Conservation (phyloP, 2,888 invertebrate species). For the Cantharis nigra region DNA sequence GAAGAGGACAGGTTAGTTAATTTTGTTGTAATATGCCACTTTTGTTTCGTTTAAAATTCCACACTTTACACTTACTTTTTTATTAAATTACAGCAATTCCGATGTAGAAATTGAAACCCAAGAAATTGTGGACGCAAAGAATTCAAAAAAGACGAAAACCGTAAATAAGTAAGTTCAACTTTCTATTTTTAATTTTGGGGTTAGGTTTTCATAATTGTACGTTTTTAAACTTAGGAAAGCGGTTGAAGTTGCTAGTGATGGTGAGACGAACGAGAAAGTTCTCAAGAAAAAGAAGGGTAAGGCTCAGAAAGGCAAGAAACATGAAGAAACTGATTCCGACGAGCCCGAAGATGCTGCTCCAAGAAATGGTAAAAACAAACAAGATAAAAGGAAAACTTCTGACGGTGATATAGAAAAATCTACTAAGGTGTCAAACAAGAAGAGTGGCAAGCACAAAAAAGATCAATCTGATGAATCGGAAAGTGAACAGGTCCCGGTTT, state of each 20-base stretch:
- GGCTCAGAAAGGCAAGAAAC: conserved; percentile 52
- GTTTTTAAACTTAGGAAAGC: conserved; percentile 1
- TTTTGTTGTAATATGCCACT: conserved; percentile 39
- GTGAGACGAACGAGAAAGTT: conserved; percentile 29
- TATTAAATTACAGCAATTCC: conserved; percentile 63
- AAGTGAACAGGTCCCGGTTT: conserved; percentile 52
- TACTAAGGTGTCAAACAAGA: conserved; percentile 41
- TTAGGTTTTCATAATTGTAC: background rate
- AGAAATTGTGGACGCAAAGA: conserved; percentile 45
- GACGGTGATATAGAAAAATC: conserved; percentile 54
- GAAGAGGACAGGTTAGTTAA: conserved; percentile 73
- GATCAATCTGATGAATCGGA: conserved; percentile 51
- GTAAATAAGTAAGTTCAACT: conserved; percentile 42
- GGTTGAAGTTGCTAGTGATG: conserved; percentile 37
- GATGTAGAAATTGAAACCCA: conserved; percentile 55
- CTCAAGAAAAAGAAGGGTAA: conserved; percentile 38
- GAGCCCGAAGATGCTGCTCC: conserved; percentile 43
- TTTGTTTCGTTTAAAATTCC: conserved; percentile 13
- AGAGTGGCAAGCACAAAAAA: conserved; percentile 48
- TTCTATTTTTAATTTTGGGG: background rate
- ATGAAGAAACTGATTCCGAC: conserved; percentile 50
- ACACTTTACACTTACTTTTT: conserved; percentile 19
- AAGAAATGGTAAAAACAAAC: conserved; percentile 49
- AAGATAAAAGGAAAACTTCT: conserved; percentile 24
- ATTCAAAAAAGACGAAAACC: conserved; percentile 46